Conservation (phyloP, 1,140 invertebrate species). For the Penaeus indicus region DNA sequence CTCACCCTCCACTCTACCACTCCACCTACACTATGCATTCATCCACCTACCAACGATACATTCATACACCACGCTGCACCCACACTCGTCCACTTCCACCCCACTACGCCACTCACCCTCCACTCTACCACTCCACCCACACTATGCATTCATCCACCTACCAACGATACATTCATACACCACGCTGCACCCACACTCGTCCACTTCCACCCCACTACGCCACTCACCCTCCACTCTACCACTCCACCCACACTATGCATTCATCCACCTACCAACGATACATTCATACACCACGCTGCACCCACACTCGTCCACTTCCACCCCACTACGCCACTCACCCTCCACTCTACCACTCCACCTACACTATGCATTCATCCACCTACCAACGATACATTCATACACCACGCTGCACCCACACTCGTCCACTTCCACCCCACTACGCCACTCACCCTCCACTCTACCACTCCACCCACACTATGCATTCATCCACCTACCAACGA, state of each 20-base stretch:
- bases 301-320: too few relatives aligned
- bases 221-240: background rate
- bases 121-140: background rate
- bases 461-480: background rate
- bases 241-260: background rate
- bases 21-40: background rate
- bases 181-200: background rate
- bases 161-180: slow-evolving; percentile 77
- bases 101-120: background rate
- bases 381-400: background rate
- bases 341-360: background rate
- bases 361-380: background rate
- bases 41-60: background rate
- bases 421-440: background rate
- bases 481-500: slow-evolving; percentile 55
- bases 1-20: too few relatives aligned
- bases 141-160: slow-evolving; percentile 40
- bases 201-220: background rate
- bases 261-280: slow-evolving; percentile 55
- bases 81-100: background rate
- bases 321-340: too few relatives aligned
- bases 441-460: background rate
- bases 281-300: too few relatives aligned
- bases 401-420: background rate
- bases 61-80: too few relatives aligned